Conservation (phyloP, 2,797 vertebrate species). For the Hippopotamyrus pictus region DNA sequence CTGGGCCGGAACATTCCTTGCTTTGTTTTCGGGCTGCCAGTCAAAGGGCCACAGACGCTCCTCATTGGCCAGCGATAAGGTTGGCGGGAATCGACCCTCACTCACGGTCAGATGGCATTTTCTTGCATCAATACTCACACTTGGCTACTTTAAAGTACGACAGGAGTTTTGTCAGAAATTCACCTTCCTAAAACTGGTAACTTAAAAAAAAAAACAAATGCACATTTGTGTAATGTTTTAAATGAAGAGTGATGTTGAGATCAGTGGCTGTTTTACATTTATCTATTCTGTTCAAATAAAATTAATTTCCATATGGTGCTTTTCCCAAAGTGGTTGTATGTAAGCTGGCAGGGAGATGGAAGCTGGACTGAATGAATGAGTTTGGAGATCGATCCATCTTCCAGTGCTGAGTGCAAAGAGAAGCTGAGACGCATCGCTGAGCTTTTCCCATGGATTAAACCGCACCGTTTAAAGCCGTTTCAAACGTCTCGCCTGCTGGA, state of each 20-base stretch:
- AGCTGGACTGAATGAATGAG: background rate
- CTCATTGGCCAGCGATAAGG: background rate
- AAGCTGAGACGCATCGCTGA: constrained; percentile 45
- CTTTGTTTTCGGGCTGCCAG: constrained; percentile 39
- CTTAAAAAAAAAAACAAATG: background rate
- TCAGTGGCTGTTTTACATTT: background rate
- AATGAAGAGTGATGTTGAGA: background rate
- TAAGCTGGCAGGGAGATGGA: background rate
- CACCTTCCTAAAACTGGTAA: background rate
- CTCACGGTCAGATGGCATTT: background rate
- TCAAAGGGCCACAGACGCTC: constrained; percentile 26
- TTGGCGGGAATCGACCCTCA: background rate
- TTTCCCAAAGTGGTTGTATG: background rate
- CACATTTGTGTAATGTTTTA: background rate
- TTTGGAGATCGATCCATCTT: constrained; percentile 57
- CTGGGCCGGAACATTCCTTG: constrained; percentile 43
- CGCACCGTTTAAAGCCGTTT: constrained; percentile 63
- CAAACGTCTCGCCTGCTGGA: constrained; percentile 57
- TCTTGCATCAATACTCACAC: background rate
- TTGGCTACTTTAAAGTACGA: background rate
- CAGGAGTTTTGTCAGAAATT: background rate
- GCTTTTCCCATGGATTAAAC: constrained; percentile 67
- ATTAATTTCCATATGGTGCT: background rate
- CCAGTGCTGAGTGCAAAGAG: constrained; percentile 61
- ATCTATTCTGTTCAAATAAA: background rate